These are phyloP conservation scores for Gnathonemus longibarbis DNA, from an alignment of 2,113 vertebrate genomes.

Conservation along the genomic window DNA sequence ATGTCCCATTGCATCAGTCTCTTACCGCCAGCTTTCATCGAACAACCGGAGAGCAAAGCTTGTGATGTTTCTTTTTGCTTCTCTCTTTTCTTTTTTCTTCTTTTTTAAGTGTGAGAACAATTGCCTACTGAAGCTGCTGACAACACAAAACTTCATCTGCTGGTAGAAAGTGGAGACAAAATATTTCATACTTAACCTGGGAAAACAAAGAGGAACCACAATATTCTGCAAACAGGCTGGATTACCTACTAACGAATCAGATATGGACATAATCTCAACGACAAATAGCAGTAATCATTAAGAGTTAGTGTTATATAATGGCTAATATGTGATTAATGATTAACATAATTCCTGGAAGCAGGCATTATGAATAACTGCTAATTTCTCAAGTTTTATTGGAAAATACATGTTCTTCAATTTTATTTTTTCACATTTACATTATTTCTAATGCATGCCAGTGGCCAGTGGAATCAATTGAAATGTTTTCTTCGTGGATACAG, in stretches of 20 bases:
- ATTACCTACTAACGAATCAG: background rate
- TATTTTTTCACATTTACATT: background rate
- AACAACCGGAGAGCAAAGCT: background rate
- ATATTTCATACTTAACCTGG: background rate
- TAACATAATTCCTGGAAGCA: background rate
- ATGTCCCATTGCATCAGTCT: background rate
- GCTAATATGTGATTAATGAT: background rate
- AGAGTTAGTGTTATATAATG: background rate
- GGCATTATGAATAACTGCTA: background rate
- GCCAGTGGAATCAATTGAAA: background rate
- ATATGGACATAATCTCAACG: background rate
- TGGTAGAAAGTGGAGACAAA: background rate
- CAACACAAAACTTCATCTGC: background rate
- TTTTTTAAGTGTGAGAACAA: background rate
- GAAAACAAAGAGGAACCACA: background rate
- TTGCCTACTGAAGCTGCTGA: background rate
- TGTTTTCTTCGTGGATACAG: background rate
- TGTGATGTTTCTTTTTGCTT: background rate
- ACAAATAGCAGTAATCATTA: background rate
- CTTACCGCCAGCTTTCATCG: background rate
- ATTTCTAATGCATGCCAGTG: background rate
- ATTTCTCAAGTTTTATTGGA: background rate
- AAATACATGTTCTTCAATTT: background rate
- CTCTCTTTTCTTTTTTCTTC: background rate
- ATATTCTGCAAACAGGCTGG: background rate